A percentile compares a stretch with the other conserved stretches of the same genome.
Conservation (phyloP, 2,888 invertebrate species). For the Drosophila atripex region DNA sequence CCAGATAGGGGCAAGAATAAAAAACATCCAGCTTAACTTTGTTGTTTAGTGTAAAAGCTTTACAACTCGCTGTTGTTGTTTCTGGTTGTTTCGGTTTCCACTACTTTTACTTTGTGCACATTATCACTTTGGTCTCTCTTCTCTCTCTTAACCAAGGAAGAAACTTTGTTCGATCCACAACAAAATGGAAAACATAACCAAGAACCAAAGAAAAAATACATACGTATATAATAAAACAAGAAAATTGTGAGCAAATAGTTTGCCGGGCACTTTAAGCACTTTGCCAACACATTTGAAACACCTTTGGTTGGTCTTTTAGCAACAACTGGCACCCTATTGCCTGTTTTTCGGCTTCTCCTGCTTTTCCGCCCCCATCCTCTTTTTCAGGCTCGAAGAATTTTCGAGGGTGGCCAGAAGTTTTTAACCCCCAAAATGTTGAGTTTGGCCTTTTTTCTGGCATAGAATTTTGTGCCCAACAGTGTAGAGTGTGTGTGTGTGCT, state of each 20-base stretch:
- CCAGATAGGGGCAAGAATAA: slow-evolving; percentile 11
- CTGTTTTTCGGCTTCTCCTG: slow-evolving; percentile 1
- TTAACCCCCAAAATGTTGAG: slow-evolving; percentile 24
- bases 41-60: slow-evolving; percentile 74
- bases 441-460: slow-evolving; percentile 25
- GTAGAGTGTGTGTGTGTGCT: slow-evolving; percentile 7
- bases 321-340: slow-evolving; percentile 14
- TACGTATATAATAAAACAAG: slow-evolving; percentile 5
- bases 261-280: slow-evolving; percentile 66
- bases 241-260: slow-evolving; percentile 61
- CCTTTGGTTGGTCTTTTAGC: slow-evolving; percentile 66
- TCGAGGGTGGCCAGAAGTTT: slow-evolving; percentile 23
- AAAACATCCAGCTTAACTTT: slow-evolving; percentile 64
- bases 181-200: slow-evolving; percentile 42
- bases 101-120: slow-evolving; percentile 72
- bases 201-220: background rate
- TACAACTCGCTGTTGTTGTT: slow-evolving; percentile 47
- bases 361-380: slow-evolving; percentile 13
- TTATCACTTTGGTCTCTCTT: slow-evolving; percentile 61
- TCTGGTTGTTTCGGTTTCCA: slow-evolving; percentile 50
- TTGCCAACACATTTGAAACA: slow-evolving; percentile 64
- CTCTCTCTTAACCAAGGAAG: slow-evolving; percentile 42
- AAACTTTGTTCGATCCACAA: slow-evolving; percentile 70
- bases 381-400: slow-evolving; percentile 3
- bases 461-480: slow-evolving; percentile 16